phyloP scores from a whole-genome alignment of 2,113 vertebrate genomes.

The Elachura formosa region DNA sequence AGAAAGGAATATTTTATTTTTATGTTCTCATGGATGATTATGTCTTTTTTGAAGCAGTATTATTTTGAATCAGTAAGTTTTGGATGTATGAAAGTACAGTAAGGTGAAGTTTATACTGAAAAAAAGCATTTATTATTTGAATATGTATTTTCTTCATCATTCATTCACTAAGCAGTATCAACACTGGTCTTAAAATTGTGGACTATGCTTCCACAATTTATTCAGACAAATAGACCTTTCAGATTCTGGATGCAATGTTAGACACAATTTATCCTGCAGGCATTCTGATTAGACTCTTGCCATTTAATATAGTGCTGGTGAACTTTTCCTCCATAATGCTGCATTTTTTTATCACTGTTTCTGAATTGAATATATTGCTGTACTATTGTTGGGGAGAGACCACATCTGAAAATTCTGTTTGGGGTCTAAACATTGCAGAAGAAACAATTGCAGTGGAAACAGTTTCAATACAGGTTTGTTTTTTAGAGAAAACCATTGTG shows the following conservation, averaged over 20 bases:
- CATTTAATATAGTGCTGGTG: background rate
- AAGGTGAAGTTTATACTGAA: background rate
- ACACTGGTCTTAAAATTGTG: background rate
- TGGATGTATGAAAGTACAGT: background rate
- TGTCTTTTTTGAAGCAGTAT: conserved; percentile 55
- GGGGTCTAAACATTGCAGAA: background rate
- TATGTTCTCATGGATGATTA: conserved; percentile 51
- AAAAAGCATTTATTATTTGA: background rate
- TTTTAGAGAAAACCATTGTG: background rate
- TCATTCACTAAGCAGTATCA: background rate
- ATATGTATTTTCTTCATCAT: background rate
- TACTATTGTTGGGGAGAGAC: background rate
- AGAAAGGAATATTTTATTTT: conserved; percentile 62
- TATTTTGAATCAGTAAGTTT: conserved; percentile 56
- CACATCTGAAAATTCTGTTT: background rate
- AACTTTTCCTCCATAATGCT: background rate
- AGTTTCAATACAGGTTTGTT: background rate
- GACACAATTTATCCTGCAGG: background rate
- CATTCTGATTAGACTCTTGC: background rate
- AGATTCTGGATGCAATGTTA: background rate
- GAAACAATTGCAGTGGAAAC: background rate
- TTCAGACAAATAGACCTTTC: background rate
- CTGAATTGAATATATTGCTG: background rate
- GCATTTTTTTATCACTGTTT: background rate
- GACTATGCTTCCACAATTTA: background rate